These are phyloP conservation scores for Tetropium fuscum DNA, from an alignment of 2,888 invertebrate genomes.

Conservation along the genomic window DNA sequence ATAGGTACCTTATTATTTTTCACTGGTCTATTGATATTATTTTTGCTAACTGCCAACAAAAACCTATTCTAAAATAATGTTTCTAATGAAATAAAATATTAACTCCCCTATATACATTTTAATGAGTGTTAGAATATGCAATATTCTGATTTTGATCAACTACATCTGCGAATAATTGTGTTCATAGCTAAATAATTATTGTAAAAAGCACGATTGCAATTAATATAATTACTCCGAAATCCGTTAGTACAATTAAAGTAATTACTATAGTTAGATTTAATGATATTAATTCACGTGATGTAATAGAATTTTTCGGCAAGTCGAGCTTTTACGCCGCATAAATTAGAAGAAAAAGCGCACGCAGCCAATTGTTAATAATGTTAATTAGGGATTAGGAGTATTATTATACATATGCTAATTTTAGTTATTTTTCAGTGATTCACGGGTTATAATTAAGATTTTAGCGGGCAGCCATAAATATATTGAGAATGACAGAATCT, in stretches of 20 bases:
- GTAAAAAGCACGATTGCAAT: slow-evolving; percentile 13
- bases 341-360: slow-evolving; percentile 20
- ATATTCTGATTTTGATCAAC: slow-evolving; percentile 21
- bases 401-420: slow-evolving; percentile 23
- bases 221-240: slow-evolving; percentile 27
- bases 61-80: background rate
- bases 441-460: slow-evolving; percentile 27
- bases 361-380: slow-evolving; percentile 20
- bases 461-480: slow-evolving; percentile 21
- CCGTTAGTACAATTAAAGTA: slow-evolving; percentile 23
- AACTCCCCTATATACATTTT: slow-evolving; percentile 2
- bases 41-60: too few relatives aligned
- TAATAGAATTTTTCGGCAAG: slow-evolving; percentile 12
- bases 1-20: too few relatives aligned
- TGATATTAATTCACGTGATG: slow-evolving; percentile 10
- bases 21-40: too few relatives aligned
- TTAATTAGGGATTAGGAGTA: slow-evolving; percentile 11
- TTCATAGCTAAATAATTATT: slow-evolving; percentile 20
- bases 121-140: slow-evolving; percentile 4
- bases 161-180: slow-evolving; percentile 25
- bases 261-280: slow-evolving; percentile 12
- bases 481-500: slow-evolving; percentile 24
- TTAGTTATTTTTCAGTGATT: slow-evolving; percentile 24
- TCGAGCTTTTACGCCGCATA: slow-evolving; percentile 2
- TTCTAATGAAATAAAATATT: background rate